These are phyloP conservation scores for Illadopsis cleaveri DNA, from an alignment of 2,113 vertebrate species.

Conservation along the genomic window DNA sequence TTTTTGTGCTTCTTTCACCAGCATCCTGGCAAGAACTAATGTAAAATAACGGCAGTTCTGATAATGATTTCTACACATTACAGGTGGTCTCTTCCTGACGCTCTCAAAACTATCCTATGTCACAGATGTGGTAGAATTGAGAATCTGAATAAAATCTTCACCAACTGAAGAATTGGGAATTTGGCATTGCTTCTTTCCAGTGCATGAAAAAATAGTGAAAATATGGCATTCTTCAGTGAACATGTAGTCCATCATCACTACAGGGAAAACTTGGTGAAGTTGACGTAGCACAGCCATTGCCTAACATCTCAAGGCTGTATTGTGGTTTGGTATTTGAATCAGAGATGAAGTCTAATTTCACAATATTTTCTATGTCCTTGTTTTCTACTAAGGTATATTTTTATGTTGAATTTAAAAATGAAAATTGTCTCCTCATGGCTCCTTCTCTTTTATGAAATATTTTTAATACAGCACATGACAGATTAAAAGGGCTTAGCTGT, in stretches of 20 bases:
- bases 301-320: not conserved
- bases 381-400: not conserved
- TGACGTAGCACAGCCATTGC: accelerated
- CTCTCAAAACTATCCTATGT: accelerated
- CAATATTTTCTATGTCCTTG: not conserved
- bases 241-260: accelerated
- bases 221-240: not conserved
- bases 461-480: not conserved
- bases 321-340: not conserved
- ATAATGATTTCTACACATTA: not conserved
- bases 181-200: not conserved
- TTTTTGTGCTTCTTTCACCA: not conserved
- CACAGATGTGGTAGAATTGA: not conserved
- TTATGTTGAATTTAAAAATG: constrained; percentile 15
- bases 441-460: not conserved
- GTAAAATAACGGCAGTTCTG: not conserved
- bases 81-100: accelerated
- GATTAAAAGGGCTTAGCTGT: constrained; percentile 65
- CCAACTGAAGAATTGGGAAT: not conserved
- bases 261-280: not conserved
- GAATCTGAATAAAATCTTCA: not conserved
- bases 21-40: not conserved
- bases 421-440: not conserved
- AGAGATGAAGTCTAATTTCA: not conserved
- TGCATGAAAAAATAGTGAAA: not conserved